Evolutionary conservation across 1,140 invertebrate species (phyloP).

Genomic region (Protaetia brevitarsis): DNA sequence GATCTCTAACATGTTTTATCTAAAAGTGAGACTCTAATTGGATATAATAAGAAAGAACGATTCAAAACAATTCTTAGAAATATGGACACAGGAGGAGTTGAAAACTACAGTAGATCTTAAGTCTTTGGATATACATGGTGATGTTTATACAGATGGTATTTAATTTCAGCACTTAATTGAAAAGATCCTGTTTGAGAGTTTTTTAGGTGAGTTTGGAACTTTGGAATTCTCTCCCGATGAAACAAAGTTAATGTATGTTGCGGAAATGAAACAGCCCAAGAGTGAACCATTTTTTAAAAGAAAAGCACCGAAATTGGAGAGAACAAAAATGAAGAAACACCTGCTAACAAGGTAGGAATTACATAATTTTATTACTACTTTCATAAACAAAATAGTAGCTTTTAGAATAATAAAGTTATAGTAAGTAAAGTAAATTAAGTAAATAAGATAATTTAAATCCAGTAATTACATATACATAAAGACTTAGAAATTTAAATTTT

Average conservation of each 20-base stretch:
- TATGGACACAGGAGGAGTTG: slow-evolving; percentile 61
- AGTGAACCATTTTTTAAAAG: slow-evolving; percentile 70
- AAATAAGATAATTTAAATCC: too few species aligned
- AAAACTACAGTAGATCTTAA: slow-evolving; percentile 63
- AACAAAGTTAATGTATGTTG: slow-evolving; percentile 70
- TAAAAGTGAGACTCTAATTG: slow-evolving; percentile 56
- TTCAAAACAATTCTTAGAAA: slow-evolving; percentile 65
- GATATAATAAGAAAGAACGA: slow-evolving; percentile 60
- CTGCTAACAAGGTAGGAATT: too few species aligned
- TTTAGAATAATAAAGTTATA: too few species aligned
- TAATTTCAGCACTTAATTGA: neutral
- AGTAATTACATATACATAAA: too few species aligned
- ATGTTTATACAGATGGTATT: slow-evolving; percentile 72
- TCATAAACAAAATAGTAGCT: too few species aligned
- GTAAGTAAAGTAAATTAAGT: too few species aligned
- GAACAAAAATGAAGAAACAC: slow-evolving; percentile 47
- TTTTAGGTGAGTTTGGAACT: slow-evolving; percentile 68
- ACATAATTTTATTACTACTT: too few species aligned
- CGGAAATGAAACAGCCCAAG: slow-evolving; percentile 74
- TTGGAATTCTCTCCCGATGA: slow-evolving; percentile 73
- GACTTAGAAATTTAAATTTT: too few species aligned
- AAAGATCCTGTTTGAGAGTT: neutral
- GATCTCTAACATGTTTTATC: slow-evolving; percentile 59
- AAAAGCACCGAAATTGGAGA: slow-evolving; percentile 52
- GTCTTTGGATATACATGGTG: slow-evolving; percentile 67